A percentile compares a stretch with the other conserved stretches of the same genome.
These are phyloP conservation scores for Fistularia commersonii DNA, from an alignment of 2,797 vertebrate species.

Conservation along the genomic window DNA sequence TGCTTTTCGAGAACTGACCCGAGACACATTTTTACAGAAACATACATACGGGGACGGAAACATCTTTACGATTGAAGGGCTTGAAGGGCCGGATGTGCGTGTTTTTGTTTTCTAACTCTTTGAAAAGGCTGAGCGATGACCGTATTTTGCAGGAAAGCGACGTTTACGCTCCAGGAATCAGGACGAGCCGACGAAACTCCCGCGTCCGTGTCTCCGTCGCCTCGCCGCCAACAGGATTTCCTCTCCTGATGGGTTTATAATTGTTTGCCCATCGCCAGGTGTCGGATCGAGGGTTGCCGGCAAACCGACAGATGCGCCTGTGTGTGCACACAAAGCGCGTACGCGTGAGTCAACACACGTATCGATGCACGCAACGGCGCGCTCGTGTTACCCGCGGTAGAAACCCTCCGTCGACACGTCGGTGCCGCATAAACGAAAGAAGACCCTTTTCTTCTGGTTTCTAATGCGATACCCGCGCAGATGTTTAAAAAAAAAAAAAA, in stretches of 20 bases:
- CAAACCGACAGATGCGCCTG: slow-evolving; percentile 24
- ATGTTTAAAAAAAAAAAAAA: too few relatives aligned
- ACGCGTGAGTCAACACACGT: not conserved
- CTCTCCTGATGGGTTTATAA: slow-evolving; percentile 38
- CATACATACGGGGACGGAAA: too few relatives aligned
- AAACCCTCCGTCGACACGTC: slow-evolving; percentile 32
- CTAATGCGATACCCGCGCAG: slow-evolving; percentile 64
- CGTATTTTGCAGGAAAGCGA: too few relatives aligned
- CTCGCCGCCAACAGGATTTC: slow-evolving; percentile 31
- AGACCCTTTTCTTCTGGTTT: slow-evolving; percentile 55
- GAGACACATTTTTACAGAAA: too few relatives aligned
- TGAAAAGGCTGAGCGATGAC: too few relatives aligned
- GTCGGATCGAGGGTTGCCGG: slow-evolving; percentile 27
- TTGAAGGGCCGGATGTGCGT: too few relatives aligned
- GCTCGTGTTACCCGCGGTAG: not conserved
- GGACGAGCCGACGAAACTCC: not conserved
- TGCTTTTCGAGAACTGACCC: too few relatives aligned
- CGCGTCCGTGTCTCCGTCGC: not conserved
- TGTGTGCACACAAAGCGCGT: slow-evolving; percentile 2
- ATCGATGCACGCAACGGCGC: slow-evolving; percentile 4
- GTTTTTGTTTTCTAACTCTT: too few relatives aligned
- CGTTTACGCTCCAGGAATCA: too few relatives aligned
- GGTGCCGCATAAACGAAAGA: slow-evolving; percentile 57
- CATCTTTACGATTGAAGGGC: too few relatives aligned
- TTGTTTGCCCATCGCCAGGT: slow-evolving; percentile 59